Percentiles rank a stretch among this genome's conserved stretches.
These are phyloP conservation scores for Ernsta delagoae DNA, from an alignment of 2,888 invertebrate genomes.

Conservation along the genomic window DNA sequence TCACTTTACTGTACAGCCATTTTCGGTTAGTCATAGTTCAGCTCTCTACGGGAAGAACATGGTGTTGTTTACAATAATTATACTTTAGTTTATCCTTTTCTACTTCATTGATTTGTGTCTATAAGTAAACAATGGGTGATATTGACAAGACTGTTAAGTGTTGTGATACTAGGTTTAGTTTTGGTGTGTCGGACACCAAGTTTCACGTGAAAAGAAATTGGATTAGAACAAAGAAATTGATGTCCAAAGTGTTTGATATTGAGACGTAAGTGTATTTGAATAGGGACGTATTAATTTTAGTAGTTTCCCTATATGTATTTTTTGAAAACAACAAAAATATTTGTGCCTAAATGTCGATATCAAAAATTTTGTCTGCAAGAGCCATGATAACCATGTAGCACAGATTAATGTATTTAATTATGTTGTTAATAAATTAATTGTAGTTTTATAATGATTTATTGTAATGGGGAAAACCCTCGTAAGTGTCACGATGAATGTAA, in stretches of 20 bases:
- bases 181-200: slow-evolving; percentile 55
- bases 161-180: slow-evolving; percentile 55
- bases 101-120: background rate
- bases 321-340: too few relatives aligned
- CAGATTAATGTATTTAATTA: too few relatives aligned
- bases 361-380: too few relatives aligned
- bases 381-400: too few relatives aligned
- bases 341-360: too few relatives aligned
- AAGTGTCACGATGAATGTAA: too few relatives aligned
- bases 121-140: slow-evolving; percentile 37
- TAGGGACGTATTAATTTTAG: too few relatives aligned
- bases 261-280: slow-evolving; percentile 60
- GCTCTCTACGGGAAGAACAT: slow-evolving; percentile 42
- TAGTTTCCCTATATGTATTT: too few relatives aligned
- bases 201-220: slow-evolving; percentile 60
- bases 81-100: background rate
- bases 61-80: background rate
- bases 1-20: slow-evolving; percentile 14
- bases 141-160: slow-evolving; percentile 55
- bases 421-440: too few relatives aligned
- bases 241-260: slow-evolving; percentile 54
- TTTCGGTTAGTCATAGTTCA: slow-evolving; percentile 47
- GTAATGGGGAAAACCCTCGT: background rate
- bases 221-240: slow-evolving; percentile 63
- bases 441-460: too few relatives aligned